phyloP scores from a whole-genome alignment of 1,140 invertebrate species.

The Leptinotarsa lineolata region DNA sequence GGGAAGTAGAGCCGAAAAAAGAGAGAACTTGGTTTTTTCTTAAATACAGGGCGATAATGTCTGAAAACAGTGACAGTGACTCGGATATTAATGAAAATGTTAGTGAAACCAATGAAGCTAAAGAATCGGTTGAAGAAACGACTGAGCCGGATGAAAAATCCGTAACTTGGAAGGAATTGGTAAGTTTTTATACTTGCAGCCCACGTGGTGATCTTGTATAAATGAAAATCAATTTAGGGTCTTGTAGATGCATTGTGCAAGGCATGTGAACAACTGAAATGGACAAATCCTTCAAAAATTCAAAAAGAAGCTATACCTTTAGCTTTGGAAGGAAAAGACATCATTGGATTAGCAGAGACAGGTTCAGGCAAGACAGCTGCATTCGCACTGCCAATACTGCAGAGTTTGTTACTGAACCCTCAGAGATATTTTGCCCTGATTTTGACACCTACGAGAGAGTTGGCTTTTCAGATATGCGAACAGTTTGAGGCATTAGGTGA shows the following conservation, averaged over 20 bases:
- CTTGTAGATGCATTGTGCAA: conserved; percentile 89
- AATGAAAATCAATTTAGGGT: conserved; percentile 66
- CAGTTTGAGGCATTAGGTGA: conserved; percentile 92
- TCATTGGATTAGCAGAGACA: conserved; percentile 96
- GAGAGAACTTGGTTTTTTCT: no score
- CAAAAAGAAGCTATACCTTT: conserved; percentile 92
- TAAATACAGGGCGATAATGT: no score
- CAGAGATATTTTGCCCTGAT: conserved; percentile 94
- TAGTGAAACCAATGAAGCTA: not conserved
- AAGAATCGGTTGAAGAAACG: not conserved
- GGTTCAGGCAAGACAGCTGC: conserved; percentile 98
- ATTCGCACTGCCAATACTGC: conserved; percentile 94
- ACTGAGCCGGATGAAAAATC: conserved; percentile 42
- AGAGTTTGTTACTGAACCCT: conserved; percentile 85
- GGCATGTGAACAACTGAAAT: conserved; percentile 90
- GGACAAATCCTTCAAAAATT: conserved; percentile 93
- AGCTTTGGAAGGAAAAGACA: conserved; percentile 89
- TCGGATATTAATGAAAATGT: not conserved
- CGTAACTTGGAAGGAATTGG: conserved; percentile 66
- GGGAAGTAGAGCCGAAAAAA: no score
- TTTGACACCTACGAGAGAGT: conserved; percentile 94
- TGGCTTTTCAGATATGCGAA: conserved; percentile 95
- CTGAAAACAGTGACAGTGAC: no score
- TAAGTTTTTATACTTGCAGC: conserved; percentile 50
- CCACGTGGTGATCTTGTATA: conserved; percentile 21